phyloP scores from a whole-genome alignment of 2,888 invertebrate genomes.

The Sussaba pulchella region DNA sequence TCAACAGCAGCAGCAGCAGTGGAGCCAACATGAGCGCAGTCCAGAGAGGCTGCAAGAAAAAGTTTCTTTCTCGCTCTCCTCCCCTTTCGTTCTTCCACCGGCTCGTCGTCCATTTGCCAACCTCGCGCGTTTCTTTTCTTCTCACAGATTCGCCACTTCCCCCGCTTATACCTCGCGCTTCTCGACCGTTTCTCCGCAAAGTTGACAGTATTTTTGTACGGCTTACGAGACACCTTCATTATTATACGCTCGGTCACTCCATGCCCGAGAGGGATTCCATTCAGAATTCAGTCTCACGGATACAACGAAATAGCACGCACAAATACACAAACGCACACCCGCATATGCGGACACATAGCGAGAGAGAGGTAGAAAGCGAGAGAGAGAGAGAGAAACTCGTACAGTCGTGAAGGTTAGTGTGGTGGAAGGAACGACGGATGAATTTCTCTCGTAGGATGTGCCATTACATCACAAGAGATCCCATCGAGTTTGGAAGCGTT shows the following conservation, averaged over 20 bases:
- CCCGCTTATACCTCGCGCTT: too few species aligned
- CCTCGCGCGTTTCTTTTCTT: too few species aligned
- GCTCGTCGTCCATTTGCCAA: too few species aligned
- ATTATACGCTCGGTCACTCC: slow-evolving; percentile 73
- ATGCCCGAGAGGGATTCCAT: slow-evolving; percentile 74
- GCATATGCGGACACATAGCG: too few species aligned
- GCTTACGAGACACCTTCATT: slow-evolving; percentile 80
- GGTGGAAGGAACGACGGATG: too few species aligned
- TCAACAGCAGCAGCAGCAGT: slow-evolving; percentile 40
- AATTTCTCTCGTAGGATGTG: background rate
- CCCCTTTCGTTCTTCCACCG: slow-evolving; percentile 14
- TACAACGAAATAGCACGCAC: slow-evolving; percentile 60
- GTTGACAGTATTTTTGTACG: slow-evolving; percentile 80
- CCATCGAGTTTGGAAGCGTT: slow-evolving; percentile 8
- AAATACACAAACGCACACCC: slow-evolving; percentile 16
- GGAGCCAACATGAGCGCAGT: too few species aligned
- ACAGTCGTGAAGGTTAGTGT: too few species aligned
- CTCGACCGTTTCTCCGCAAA: slow-evolving; percentile 68
- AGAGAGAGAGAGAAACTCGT: slow-evolving; percentile 15
- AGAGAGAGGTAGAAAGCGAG: too few species aligned
- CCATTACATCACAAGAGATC: background rate
- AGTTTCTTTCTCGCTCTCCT: slow-evolving; percentile 60
- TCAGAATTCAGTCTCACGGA: slow-evolving; percentile 80
- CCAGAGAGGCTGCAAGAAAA: slow-evolving; percentile 69
- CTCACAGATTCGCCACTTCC: too few species aligned